Evolutionary conservation across 2,888 invertebrate species (phyloP).

Genomic region (Cyclophora punctaria): DNA sequence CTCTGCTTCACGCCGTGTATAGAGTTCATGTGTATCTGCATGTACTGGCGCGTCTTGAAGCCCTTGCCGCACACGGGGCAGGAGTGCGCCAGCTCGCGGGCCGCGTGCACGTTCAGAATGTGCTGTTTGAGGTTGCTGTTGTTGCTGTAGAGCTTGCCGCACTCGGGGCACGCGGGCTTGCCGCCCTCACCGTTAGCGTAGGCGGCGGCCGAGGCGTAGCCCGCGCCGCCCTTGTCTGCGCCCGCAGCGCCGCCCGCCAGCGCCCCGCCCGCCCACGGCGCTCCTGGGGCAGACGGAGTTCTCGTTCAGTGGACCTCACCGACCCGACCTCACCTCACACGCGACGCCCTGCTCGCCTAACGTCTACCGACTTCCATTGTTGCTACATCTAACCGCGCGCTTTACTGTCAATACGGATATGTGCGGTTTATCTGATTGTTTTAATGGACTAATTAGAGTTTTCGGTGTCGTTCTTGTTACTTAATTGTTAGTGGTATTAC

Average conservation of each 20-base stretch:
- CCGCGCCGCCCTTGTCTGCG: constrained; percentile 26
- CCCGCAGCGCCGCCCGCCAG: constrained; percentile 31
- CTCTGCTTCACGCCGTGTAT: constrained; percentile 80
- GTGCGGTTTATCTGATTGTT: constrained; percentile 27
- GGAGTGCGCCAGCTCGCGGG: constrained; percentile 74
- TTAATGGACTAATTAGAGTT: constrained; percentile 38
- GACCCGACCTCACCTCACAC: constrained; percentile 20
- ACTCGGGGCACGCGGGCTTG: constrained; percentile 79
- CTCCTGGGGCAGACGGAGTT: constrained; percentile 70
- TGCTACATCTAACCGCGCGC: constrained; percentile 14
- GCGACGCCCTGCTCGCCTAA: constrained; percentile 14
- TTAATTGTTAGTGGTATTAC: constrained; percentile 62
- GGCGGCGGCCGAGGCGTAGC: constrained; percentile 27
- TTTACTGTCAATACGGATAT: constrained; percentile 19
- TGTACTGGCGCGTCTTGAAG: constrained; percentile 82
- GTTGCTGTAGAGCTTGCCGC: constrained; percentile 81
- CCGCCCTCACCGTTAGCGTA: constrained; percentile 52
- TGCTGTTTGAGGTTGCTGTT: constrained; percentile 82
- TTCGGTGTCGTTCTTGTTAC: constrained; percentile 49
- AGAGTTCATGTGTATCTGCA: constrained; percentile 80
- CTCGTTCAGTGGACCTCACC: constrained; percentile 49
- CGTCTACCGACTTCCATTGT: constrained; percentile 20
- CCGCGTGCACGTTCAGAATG: constrained; percentile 80
- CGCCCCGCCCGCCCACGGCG: constrained; percentile 53
- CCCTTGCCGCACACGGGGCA: constrained; percentile 79